Evolutionary conservation across 2,888 invertebrate genomes (phyloP).

Genomic region (Eretmocerus hayati): DNA sequence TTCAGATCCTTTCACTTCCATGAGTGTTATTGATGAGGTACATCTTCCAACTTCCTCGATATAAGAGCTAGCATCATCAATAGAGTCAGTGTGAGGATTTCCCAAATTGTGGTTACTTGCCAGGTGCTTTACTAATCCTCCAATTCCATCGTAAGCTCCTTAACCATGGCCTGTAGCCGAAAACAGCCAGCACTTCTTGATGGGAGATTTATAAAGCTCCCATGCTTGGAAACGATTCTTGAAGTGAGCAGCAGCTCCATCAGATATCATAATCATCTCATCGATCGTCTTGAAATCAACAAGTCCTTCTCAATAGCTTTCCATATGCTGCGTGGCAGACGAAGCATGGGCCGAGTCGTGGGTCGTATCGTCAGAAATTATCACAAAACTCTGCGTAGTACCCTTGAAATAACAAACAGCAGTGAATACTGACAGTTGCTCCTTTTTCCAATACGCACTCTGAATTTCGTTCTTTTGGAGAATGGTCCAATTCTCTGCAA

Average conservation of each 20-base stretch:
- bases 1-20: too few species aligned
- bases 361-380: constrained; percentile 7
- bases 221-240: too few species aligned
- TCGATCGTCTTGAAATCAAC: not conserved
- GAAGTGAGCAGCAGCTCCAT: too few species aligned
- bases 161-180: not conserved
- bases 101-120: not conserved
- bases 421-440: constrained; percentile 13
- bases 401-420: too few species aligned
- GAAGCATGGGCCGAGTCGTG: constrained; percentile 13
- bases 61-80: not conserved
- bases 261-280: too few species aligned
- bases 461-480: constrained; percentile 10
- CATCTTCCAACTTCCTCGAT: not conserved
- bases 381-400: too few species aligned
- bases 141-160: not conserved
- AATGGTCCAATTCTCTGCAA: constrained; percentile 14
- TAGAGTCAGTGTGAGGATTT: too few species aligned
- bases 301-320: not conserved
- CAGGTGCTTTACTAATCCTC: not conserved
- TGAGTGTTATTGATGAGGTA: not conserved
- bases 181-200: not conserved
- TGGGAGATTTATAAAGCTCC: not conserved
- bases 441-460: constrained; percentile 12
- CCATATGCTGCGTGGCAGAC: not conserved